A percentile compares a stretch with the other conserved stretches of the same genome.
phyloP scores from a whole-genome alignment of 2,113 vertebrate species.

The Limanda limanda region DNA sequence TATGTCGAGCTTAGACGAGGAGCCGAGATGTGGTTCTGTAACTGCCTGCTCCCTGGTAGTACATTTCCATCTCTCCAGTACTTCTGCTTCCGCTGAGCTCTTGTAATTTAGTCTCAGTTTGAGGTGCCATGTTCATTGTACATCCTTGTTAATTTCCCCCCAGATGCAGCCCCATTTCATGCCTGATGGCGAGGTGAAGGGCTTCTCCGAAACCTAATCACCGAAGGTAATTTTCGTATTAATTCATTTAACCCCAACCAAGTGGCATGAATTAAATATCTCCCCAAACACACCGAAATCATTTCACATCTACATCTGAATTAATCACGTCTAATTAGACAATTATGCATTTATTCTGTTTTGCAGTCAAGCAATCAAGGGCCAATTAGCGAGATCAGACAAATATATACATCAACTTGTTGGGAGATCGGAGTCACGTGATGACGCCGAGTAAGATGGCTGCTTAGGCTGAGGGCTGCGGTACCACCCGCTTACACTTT shows the following conservation, averaged over 20 bases:
- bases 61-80: slow-evolving; percentile 8
- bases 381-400: slow-evolving; percentile 37
- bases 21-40: neutral
- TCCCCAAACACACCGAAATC: slow-evolving; percentile 65
- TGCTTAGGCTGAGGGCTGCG: too few relatives aligned
- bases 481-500: too few relatives aligned
- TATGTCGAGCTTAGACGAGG: neutral
- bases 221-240: slow-evolving; percentile 51
- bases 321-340: slow-evolving; percentile 66
- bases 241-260: slow-evolving; percentile 72
- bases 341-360: slow-evolving; percentile 70
- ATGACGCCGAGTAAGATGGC: too few relatives aligned
- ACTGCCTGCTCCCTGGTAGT: neutral
- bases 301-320: slow-evolving; percentile 59
- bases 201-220: slow-evolving; percentile 41
- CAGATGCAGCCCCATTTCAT: slow-evolving; percentile 44
- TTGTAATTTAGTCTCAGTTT: slow-evolving; percentile 36
- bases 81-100: neutral
- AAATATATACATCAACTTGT: slow-evolving; percentile 29
- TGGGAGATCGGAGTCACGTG: too few relatives aligned
- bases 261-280: slow-evolving; percentile 65
- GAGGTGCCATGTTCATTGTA: slow-evolving; percentile 14
- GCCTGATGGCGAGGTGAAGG: slow-evolving; percentile 43
- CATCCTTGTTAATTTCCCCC: slow-evolving; percentile 45
- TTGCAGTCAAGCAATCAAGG: slow-evolving; percentile 57